These are phyloP conservation scores for Neolamprologus sp. DNA, from an alignment of 2,113 vertebrate species.

Conservation along the genomic window DNA sequence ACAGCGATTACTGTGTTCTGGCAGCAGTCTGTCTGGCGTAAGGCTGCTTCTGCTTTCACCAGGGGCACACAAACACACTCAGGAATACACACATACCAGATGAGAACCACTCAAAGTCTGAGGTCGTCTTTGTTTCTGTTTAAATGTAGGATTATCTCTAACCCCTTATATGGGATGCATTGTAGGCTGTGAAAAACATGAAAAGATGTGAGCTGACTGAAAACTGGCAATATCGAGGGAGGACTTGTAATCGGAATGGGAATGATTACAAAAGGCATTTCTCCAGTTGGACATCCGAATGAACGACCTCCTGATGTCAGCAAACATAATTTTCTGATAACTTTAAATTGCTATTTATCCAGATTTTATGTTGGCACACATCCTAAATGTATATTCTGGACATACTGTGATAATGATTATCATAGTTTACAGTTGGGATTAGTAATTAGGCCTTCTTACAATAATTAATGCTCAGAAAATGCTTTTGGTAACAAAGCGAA, in stretches of 20 bases:
- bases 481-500: not conserved
- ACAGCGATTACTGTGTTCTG: constrained; percentile 52
- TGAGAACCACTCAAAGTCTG: not conserved
- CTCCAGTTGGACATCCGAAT: not conserved
- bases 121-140: constrained; percentile 24
- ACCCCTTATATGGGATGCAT: constrained; percentile 2
- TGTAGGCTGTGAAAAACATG: not conserved
- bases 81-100: not conserved
- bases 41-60: constrained; percentile 23
- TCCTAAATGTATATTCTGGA: not conserved
- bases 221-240: not conserved
- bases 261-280: not conserved
- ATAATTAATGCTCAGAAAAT: constrained; percentile 2
- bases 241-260: not conserved
- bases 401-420: not conserved
- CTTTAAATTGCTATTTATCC: not conserved
- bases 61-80: not conserved
- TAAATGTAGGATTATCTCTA: constrained; percentile 39
- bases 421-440: not conserved
- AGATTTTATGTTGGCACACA: not conserved
- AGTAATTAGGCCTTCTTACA: not conserved
- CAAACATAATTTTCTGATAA: not conserved
- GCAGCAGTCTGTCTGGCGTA: constrained; percentile 38
- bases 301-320: not conserved
- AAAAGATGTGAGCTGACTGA: constrained; percentile 7